A percentile compares a stretch with the other conserved stretches of the same genome.
These are phyloP conservation scores for Gymnobelideus leadbeateri DNA, from an alignment of 2,113 vertebrate genomes.

Conservation along the genomic window DNA sequence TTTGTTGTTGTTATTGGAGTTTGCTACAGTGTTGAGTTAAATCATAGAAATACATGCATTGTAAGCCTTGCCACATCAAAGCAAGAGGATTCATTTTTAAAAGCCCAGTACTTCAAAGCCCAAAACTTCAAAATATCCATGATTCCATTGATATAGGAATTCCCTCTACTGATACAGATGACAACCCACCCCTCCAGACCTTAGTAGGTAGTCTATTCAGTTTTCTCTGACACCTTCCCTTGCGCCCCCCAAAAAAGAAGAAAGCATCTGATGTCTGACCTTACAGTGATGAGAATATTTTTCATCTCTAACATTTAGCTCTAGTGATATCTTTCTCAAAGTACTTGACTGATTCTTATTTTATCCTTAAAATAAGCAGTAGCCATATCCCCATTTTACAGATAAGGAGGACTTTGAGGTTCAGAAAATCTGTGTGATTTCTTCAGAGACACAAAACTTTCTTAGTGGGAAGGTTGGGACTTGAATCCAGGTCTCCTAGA, in stretches of 20 bases:
- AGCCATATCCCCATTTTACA: constrained; percentile 42
- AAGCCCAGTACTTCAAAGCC: background rate
- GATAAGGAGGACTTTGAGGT: constrained; percentile 24
- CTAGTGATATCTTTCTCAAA: background rate
- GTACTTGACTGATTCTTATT: constrained; percentile 12
- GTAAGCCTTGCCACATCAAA: constrained; percentile 37
- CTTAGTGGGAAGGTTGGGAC: background rate
- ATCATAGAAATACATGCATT: constrained; percentile 45
- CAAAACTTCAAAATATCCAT: background rate
- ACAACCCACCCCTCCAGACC: background rate
- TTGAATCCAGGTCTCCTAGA: background rate
- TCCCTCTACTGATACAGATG: background rate
- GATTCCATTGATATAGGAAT: background rate
- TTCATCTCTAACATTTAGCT: background rate
- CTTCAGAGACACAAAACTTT: background rate
- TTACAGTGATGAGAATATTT: background rate
- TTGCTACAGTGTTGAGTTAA: constrained; percentile 25
- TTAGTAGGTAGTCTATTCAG: background rate
- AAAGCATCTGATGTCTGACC: background rate
- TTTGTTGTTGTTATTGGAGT: constrained; percentile 13
- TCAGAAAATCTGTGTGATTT: constrained; percentile 29
- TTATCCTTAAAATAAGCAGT: constrained; percentile 25
- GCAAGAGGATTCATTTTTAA: background rate
- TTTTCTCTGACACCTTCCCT: background rate
- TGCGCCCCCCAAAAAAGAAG: background rate